Evolutionary conservation across 2,797 vertebrate species (phyloP).

Genomic region (Falco biarmicus): DNA sequence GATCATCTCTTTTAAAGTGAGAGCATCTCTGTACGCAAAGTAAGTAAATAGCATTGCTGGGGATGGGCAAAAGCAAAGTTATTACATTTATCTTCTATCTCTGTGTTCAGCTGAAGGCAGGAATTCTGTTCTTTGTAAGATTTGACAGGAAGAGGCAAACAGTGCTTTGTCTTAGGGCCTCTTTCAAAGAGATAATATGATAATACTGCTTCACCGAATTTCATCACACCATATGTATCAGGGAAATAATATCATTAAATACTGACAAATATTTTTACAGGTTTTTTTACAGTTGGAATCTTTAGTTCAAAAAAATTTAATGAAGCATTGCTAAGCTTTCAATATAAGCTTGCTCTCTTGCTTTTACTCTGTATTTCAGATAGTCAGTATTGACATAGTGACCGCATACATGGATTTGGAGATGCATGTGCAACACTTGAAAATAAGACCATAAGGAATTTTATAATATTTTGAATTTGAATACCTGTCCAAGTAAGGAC

Average conservation of each 20-base stretch:
- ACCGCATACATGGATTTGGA: background rate
- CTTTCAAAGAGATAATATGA: background rate
- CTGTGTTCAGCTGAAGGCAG: background rate
- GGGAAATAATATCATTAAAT: background rate
- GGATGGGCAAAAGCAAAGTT: background rate
- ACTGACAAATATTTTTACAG: background rate
- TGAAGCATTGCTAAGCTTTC: background rate
- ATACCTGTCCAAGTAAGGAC: background rate
- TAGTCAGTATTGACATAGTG: background rate
- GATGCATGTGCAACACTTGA: background rate
- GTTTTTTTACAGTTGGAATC: background rate
- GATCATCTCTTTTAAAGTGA: background rate
- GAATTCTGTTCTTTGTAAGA: background rate
- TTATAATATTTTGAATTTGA: background rate
- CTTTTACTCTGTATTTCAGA: background rate
- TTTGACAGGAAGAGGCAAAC: background rate
- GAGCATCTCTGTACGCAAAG: background rate
- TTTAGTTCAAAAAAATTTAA: background rate
- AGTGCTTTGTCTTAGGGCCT: background rate
- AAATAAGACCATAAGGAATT: background rate
- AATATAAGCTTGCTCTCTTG: background rate
- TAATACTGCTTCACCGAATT: background rate
- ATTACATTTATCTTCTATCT: background rate
- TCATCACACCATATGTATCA: rapidly evolving
- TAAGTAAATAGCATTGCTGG: background rate